These are phyloP conservation scores for Thelaira solivaga DNA, from an alignment of 2,888 invertebrate genomes.

Conservation along the genomic window DNA sequence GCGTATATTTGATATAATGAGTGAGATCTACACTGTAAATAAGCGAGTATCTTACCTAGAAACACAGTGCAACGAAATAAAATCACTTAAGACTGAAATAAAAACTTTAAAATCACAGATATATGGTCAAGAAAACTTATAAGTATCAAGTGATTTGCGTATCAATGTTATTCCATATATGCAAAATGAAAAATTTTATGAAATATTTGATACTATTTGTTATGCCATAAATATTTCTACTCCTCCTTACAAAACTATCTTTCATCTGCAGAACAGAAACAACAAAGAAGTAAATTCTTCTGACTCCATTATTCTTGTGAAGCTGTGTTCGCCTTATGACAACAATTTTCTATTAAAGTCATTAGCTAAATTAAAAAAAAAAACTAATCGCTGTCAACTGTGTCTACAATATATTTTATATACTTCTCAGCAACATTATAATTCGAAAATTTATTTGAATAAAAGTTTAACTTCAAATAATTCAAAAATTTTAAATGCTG, in stretches of 20 bases:
- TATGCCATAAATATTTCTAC: background rate
- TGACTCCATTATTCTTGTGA: background rate
- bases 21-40: background rate
- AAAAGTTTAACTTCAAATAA: background rate
- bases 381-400: background rate
- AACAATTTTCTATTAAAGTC: background rate
- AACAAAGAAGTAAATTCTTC: background rate
- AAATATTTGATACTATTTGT: background rate
- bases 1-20: background rate
- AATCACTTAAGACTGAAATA: background rate
- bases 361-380: background rate
- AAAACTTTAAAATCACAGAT: background rate
- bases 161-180: background rate
- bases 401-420: conserved; percentile 1
- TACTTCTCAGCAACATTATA: background rate
- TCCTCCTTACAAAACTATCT: background rate
- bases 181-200: background rate
- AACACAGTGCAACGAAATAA: background rate
- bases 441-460: background rate
- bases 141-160: background rate
- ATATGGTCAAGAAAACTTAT: background rate
- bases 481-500: background rate
- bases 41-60: background rate
- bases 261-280: background rate
- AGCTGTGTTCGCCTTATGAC: background rate